Percentiles rank a stretch among this genome's conserved stretches.
Conservation (phyloP, 2,888 invertebrate species). For the Agrenia bidenticulata region DNA sequence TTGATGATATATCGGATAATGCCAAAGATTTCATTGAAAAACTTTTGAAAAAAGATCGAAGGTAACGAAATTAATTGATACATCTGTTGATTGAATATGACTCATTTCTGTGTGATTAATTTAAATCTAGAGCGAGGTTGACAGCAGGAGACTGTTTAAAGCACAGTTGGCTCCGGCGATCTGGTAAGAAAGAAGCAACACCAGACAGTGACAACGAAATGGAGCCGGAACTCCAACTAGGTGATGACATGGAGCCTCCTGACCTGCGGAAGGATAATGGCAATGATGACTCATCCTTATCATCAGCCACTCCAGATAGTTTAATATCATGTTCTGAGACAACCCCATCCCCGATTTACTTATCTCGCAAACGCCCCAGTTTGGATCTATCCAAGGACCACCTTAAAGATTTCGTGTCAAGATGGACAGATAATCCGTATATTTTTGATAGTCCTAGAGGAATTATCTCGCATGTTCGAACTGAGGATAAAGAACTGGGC, state of each 20-base stretch:
- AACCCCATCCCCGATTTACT: slow-evolving; percentile 13
- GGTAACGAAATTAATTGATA: slow-evolving; percentile 60
- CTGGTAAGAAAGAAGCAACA: neutral
- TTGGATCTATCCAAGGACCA: slow-evolving; percentile 70
- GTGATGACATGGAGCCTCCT: slow-evolving; percentile 15
- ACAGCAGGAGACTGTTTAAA: slow-evolving; percentile 69
- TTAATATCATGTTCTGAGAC: slow-evolving; percentile 10
- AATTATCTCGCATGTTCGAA: slow-evolving; percentile 48
- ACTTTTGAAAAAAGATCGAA: slow-evolving; percentile 86
- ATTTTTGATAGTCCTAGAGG: slow-evolving; percentile 65
- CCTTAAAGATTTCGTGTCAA: slow-evolving; percentile 77
- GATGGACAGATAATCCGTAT: slow-evolving; percentile 86
- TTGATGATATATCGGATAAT: slow-evolving; percentile 87
- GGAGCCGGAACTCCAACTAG: slow-evolving; percentile 11
- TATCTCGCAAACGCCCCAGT: slow-evolving; percentile 42
- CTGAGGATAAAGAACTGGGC: slow-evolving; percentile 24
- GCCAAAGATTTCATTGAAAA: slow-evolving; percentile 94
- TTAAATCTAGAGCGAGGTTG: slow-evolving; percentile 64
- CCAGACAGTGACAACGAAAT: neutral
- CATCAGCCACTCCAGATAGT: slow-evolving; percentile 15
- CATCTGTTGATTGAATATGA: neutral
- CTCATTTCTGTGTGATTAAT: neutral
- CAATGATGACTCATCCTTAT: neutral
- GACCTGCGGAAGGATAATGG: slow-evolving; percentile 2
- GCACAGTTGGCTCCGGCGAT: slow-evolving; percentile 71